Percentiles rank a stretch among this genome's conserved stretches.
phyloP scores from a whole-genome alignment of 2,888 invertebrate species.

The Ariolimax columbianus region DNA sequence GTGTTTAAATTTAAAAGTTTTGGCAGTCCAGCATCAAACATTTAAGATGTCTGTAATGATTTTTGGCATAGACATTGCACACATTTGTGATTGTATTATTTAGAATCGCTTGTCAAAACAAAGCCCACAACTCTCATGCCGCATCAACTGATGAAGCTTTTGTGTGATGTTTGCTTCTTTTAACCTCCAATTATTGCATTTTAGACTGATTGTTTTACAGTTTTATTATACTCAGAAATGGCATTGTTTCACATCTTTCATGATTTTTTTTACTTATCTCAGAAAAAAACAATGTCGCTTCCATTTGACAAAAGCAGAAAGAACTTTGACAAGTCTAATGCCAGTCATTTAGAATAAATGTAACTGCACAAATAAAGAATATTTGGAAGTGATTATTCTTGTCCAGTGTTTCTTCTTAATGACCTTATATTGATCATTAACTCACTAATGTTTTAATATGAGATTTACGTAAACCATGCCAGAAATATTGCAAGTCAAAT shows the following conservation, averaged over 20 bases:
- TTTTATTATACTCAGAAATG: neutral
- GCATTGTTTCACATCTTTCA: neutral
- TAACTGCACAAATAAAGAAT: neutral
- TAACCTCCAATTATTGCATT: neutral
- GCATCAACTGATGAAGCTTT: neutral
- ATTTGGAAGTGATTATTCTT: neutral
- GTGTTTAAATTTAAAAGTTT: too few relatives aligned
- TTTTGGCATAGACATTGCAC: too few relatives aligned
- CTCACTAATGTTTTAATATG: too few relatives aligned
- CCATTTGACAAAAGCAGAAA: neutral
- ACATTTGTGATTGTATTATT: too few relatives aligned
- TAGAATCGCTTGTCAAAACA: too few relatives aligned
- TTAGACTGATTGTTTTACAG: neutral
- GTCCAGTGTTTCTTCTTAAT: neutral
- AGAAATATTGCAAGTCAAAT: too few relatives aligned
- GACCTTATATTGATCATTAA: neutral
- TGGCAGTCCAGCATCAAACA: too few relatives aligned
- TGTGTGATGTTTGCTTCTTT: neutral
- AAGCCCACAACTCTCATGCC: neutral
- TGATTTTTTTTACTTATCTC: neutral
- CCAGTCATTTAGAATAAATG: neutral
- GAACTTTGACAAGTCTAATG: neutral
- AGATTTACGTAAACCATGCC: too few relatives aligned
- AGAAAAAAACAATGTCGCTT: neutral
- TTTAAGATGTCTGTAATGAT: too few relatives aligned